Base-by-base conservation (phyloP, 2,797 vertebrate genomes). In the Phrynocephalus forsythii region DNA sequence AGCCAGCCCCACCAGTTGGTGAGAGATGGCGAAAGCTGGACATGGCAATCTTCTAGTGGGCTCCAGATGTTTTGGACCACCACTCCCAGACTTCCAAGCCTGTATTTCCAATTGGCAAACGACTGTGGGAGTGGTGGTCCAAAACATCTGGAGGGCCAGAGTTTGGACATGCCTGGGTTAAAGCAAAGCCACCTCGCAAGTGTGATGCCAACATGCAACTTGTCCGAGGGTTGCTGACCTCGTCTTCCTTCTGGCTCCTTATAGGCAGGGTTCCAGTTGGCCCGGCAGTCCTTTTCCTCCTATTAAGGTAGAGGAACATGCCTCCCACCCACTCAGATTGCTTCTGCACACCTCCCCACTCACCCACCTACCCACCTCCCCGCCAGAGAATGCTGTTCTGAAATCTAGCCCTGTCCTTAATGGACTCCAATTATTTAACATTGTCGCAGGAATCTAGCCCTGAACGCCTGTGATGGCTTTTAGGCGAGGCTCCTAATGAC, bases 381-480 rank as follows among this genome's bases (percentile, higher is more conserved):
- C 48, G 5, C 44, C 30, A 4, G 88, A 92, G 82, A 33, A 91
- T 3, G 87, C 50, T 63, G 1, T 68, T 88, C 86, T 90, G 90
- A 91, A 92, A 90, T 93, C 79, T 93, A 87, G 48, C 83, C n/a
- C 69, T 66, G 10, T 91, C 91, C 79, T 88, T 94, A 94, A 90
- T 93, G 92, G 93, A 76, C 81, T 91, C 83, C 86, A 94, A 18
- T 95, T 95, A 95, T 87, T 96, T 93, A 93, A 91, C 95, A 88
- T 72, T 78, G 82, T 82, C 89, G 82, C 81, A 9, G 82, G 88
- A 88, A 78, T 86, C 79, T 69, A 89, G 38, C 85, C 92, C 87
- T 92, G 82, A 30, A 22, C 84, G 91, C 85, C 84, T 90, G 92
- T 90, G 88, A 52, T 67, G 91, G 92, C 90, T 94, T 94, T 91